Evolutionary conservation across 2,113 vertebrate genomes (phyloP), one percentile per base, ranked within the genome.

Genomic region (Gasterosteus aculeatus): DNA sequence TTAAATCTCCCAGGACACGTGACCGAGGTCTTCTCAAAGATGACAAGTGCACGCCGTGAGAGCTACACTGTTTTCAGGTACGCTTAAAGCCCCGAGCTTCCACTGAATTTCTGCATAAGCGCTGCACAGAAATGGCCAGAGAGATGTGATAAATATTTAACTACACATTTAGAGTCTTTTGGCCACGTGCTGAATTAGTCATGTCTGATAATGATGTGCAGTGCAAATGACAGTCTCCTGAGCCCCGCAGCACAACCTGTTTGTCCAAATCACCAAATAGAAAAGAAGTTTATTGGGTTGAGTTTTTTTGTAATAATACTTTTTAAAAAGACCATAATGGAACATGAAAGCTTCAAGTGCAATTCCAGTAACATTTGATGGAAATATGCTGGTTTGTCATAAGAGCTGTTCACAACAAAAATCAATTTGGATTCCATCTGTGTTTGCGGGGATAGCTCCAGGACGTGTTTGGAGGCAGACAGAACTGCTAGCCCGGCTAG

Each of bases 111-210:
- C 75, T 73, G 49, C 59, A 82, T 51, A 76, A 74, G 70, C 56
- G 69, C 39, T 77, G 59, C 59, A 54, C 35, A 75, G 60, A 39
- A 69, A 49, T 15, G n/a, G 77, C 67, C 41, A 65, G 54, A 51
- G 77, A 41, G 68, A 75, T 81, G 72, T 65, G 59, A 54, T 88
- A 81, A 88, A 92, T 91, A 87, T 92, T 90, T 88, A 85, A 77
- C 78, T 53, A 74, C 74, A 83, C 86, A 87, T 91, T 90, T 84
- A 86, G 83, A 86, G 80, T 85, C 77, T 84, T 88, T 85, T 88
- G 84, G 87, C 87, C 88, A 86, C 67, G 78, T 88, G 77, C 80
- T 92, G 90, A 92, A 92, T 90, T 88, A 92, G 87, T 90, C 85
- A 89, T 90, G 85, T 85, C 62, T 89, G 87, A 84, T 86, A 89